Evolutionary conservation across 92 coral and sea anemone species (phyloP).

Genomic region (Palythoa grandiflora): DNA sequence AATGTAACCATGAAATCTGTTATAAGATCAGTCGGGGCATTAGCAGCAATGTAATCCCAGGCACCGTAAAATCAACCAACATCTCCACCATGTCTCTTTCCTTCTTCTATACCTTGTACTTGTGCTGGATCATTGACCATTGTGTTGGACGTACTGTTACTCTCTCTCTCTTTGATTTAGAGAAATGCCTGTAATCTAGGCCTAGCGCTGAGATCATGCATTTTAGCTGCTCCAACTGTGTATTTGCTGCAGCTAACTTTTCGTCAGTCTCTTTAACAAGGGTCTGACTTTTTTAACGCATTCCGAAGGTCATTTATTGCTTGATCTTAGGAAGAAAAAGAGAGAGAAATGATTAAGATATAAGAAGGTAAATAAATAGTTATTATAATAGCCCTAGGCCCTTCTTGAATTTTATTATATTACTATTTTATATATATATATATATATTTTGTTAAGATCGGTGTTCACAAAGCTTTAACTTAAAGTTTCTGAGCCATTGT

Average conservation of each 20-base stretch:
- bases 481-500: too few species aligned
- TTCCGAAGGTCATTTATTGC: constrained; percentile 33
- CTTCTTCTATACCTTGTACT: constrained; percentile 46
- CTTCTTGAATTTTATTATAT: constrained; percentile 4
- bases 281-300: constrained; percentile 46
- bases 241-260: constrained; percentile 33
- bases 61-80: constrained; percentile 69
- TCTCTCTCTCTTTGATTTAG: constrained; percentile 65
- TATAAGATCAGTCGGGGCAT: constrained; percentile 59
- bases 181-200: constrained; percentile 65
- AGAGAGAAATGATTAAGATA: background rate
- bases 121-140: constrained; percentile 47
- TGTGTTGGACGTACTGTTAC: constrained; percentile 54
- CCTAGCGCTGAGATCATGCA: constrained; percentile 67
- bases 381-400: constrained; percentile 2
- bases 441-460: too few species aligned
- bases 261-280: constrained; percentile 42
- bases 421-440: background rate
- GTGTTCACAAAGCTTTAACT: too few species aligned
- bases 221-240: constrained; percentile 63
- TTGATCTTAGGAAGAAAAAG: constrained; percentile 31
- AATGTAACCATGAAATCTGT: constrained; percentile 57
- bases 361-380: background rate
- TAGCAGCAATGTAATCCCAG: constrained; percentile 65
- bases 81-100: constrained; percentile 69